phyloP scores from a whole-genome alignment of 1,140 invertebrate species.

The Contarinia nasturtii region DNA sequence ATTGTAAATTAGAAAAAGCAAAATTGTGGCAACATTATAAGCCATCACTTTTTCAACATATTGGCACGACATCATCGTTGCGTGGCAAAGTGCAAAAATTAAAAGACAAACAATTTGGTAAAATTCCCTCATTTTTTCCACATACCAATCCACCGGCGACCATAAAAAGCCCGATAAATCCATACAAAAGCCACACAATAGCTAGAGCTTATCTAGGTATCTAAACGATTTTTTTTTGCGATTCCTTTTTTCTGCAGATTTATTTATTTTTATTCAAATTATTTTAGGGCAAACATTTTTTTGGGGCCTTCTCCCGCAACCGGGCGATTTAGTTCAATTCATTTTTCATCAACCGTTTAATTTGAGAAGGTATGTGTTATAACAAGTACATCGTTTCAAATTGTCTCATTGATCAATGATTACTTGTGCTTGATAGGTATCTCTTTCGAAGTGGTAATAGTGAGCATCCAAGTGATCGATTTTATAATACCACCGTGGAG shows the following conservation, averaged over 20 bases:
- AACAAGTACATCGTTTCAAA: too few species aligned
- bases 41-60: constrained; percentile 89
- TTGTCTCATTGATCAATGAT: neutral
- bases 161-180: constrained; percentile 57
- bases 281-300: constrained; percentile 85
- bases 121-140: constrained; percentile 60
- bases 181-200: constrained; percentile 68
- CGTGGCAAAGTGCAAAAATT: constrained; percentile 94
- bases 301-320: constrained; percentile 75
- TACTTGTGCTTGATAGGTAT: constrained; percentile 35
- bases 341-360: constrained; percentile 56
- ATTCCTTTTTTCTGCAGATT: too few species aligned
- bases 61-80: constrained; percentile 85
- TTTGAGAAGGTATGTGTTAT: constrained; percentile 46
- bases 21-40: constrained; percentile 74
- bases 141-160: constrained; percentile 60
- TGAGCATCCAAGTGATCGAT: constrained; percentile 78
- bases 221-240: too few species aligned
- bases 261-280: too few species aligned
- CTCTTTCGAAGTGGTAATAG: constrained; percentile 80
- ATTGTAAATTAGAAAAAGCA: constrained; percentile 63
- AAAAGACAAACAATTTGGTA: constrained; percentile 89
- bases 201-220: constrained; percentile 64
- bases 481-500: constrained; percentile 79
- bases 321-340: constrained; percentile 66